A percentile compares a stretch with the other conserved stretches of the same genome.
These are phyloP conservation scores for Podarcis lilfordi DNA, from an alignment of 2,797 vertebrate genomes.

Conservation along the genomic window DNA sequence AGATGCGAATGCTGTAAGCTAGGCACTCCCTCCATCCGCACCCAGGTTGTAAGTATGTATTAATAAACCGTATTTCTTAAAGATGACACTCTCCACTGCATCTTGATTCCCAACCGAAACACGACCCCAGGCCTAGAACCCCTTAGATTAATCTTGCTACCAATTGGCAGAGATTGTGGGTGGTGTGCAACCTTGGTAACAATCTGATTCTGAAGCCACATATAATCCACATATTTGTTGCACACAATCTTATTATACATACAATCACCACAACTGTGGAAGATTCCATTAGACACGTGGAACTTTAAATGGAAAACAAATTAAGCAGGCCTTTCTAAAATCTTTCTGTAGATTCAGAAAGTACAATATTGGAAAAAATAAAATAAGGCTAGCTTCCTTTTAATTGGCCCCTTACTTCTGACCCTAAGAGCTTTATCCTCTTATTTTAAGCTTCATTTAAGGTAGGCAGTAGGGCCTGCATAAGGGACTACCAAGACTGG, in stretches of 20 bases:
- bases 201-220: too few relatives aligned
- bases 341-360: constrained; percentile 23
- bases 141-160: too few relatives aligned
- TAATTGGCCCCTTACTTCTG: not conserved
- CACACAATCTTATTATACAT: not conserved
- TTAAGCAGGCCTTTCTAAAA: constrained; percentile 41
- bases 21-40: too few relatives aligned
- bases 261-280: not conserved
- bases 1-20: too few relatives aligned
- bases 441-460: not conserved
- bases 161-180: too few relatives aligned
- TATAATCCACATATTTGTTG: not conserved
- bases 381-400: not conserved
- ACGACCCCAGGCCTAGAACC: too few relatives aligned
- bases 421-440: not conserved
- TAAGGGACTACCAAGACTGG: not conserved
- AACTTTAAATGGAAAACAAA: constrained; percentile 45
- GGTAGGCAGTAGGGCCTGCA: not conserved
- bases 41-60: too few relatives aligned
- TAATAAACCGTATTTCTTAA: too few relatives aligned
- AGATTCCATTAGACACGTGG: not conserved
- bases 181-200: too few relatives aligned
- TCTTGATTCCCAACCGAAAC: too few relatives aligned
- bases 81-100: too few relatives aligned
- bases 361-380: not conserved